Percentiles rank a stretch among this genome's conserved stretches.
Conservation (phyloP, 2,113 vertebrate genomes). For the Spermophilus dauricus region DNA sequence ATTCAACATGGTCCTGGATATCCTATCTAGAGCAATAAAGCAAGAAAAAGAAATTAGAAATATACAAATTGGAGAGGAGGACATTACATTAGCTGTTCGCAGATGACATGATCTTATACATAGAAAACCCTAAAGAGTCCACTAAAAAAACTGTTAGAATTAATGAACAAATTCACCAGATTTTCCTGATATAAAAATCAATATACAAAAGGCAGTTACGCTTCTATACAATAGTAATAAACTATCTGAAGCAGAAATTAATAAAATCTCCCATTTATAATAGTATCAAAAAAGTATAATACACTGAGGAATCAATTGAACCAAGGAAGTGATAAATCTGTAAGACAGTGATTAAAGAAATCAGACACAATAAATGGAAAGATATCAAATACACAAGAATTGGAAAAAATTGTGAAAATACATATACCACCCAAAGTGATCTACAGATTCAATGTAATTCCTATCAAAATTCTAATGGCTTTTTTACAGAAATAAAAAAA, state of each 20-base stretch:
- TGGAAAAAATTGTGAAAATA: neutral
- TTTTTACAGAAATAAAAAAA: neutral
- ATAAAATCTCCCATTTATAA: neutral
- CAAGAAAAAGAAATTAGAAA: too few relatives aligned
- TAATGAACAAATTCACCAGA: neutral
- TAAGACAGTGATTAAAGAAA: neutral
- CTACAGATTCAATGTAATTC: neutral
- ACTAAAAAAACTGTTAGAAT: neutral
- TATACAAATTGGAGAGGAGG: too few relatives aligned
- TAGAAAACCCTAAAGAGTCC: neutral
- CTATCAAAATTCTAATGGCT: neutral
- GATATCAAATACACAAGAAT: neutral
- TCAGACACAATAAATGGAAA: neutral
- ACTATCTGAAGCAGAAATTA: neutral
- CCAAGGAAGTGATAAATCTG: neutral
- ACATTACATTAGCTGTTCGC: neutral
- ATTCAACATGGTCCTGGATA: neutral
- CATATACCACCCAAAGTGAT: neutral
- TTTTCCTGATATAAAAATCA: neutral
- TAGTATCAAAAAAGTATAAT: neutral
- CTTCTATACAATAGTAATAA: too few relatives aligned
- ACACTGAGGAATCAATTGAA: neutral
- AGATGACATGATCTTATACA: neutral
- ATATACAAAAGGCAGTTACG: neutral
- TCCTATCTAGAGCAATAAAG: neutral